These are phyloP conservation scores for Bombus turneri DNA, from an alignment of 1,140 invertebrate species.

Conservation along the genomic window DNA sequence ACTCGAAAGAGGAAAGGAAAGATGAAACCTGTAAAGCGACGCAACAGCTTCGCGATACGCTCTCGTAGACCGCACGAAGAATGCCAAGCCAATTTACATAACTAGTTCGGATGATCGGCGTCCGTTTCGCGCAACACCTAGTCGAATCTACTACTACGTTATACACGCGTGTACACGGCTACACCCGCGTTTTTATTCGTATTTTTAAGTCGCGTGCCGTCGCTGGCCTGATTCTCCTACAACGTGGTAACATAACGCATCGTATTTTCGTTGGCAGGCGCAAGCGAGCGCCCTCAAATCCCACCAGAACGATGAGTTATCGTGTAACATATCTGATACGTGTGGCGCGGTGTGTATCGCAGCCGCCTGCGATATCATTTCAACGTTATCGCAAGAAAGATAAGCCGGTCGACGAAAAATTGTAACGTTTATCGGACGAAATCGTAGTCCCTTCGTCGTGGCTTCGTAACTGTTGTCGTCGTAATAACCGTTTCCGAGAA, in stretches of 20 bases:
- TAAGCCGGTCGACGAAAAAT: not conserved
- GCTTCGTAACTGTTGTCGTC: not conserved
- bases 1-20: not conserved
- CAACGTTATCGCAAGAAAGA: not conserved
- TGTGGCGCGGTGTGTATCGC: not conserved
- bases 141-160: not conserved
- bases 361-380: not conserved
- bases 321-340: not conserved
- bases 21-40: not conserved
- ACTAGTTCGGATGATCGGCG: conserved; percentile 71
- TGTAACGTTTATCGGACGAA: not conserved
- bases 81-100: conserved; percentile 73
- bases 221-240: not conserved
- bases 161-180: not conserved
- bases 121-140: conserved; percentile 54
- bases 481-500: not conserved
- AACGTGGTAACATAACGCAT: not conserved
- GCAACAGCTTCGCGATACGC: conserved; percentile 33
- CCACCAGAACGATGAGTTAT: not conserved
- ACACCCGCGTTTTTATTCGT: not conserved
- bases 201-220: not conserved
- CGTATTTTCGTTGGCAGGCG: not conserved
- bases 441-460: not conserved
- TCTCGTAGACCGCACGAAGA: conserved; percentile 62
- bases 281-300: not conserved